Base-by-base conservation (phyloP, 1,140 invertebrate species). In the Dufourea novaeangliae region DNA sequence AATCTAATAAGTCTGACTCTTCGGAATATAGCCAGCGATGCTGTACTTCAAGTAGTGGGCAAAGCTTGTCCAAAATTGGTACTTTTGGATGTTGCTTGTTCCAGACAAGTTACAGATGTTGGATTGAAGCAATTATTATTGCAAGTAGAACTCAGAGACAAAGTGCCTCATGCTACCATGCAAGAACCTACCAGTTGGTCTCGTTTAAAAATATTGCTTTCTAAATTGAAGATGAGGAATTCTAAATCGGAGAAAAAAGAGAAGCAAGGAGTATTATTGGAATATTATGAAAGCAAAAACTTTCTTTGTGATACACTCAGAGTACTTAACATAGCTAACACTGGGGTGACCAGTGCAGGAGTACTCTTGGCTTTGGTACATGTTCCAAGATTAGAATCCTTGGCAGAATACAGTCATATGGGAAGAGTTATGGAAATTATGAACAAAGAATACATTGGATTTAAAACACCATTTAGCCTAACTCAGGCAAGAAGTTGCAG, bases 351-450 rank as follows among this genome's bases (percentile, higher is more conserved):
- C 1, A 91, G 89, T 50, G 87, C 89, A 0, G 93, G 93, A 0
- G 90, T 93, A 6, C 69, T 93, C 4, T 66, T 93, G 2, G 91
- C 91, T 2, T 66, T 93, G 7, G 87, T 92, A 59, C 90, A 93
- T 57, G 88, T 92, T 20, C 90, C 92, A 0, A 83, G 83, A 22
- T 67, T 93, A 12, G 91, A 93, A 80, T 93, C 92, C 0, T 63
- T 93, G 37, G 93, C 92, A 0, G 93, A 93, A 29, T 93, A 93
- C 72, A 91, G 82, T 61, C 90, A 93, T 72, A 91, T 93, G 75
- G 92, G 91, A 2, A 79, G 90, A 22, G 92, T 93, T 0, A 83
- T 93, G 0, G 92, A 93, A 59, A 89, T 93, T 5, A 90, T 93
- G 86, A 90, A 90, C 50, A 73, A 86, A 66, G 87, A 86, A 32